Evolutionary conservation across 1,140 invertebrate species (phyloP), one percentile per base, ranked within the genome.

Genomic region (Gonioctena quinquepunctata): DNA sequence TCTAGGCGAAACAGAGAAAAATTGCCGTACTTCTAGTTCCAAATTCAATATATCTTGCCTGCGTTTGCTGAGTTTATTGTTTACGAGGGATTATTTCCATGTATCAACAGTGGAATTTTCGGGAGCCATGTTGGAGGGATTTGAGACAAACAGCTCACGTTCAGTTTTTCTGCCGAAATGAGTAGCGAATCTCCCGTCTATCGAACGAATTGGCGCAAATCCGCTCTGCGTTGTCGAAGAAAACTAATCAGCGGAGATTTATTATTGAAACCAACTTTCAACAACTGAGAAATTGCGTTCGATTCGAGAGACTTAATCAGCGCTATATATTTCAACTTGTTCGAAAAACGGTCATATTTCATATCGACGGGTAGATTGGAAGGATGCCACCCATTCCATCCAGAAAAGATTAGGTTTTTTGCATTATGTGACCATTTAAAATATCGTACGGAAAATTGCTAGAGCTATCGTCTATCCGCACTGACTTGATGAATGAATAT

Each of bases 191-290:
- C 33, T 42, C 16, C 16, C 33, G 33, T 42, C n/a, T n/a, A n/a
- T n/a, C n/a, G n/a, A n/a, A n/a, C 33, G 33, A 42, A 0, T 42
- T n/a, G 33, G 33, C 33, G 11, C 33, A 42, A 42, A 42, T 42
- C 33, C 33, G 33, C 16, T 42, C 13, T n/a, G 52, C 25, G 59
- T 28, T 33, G 13, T 28, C 28, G 26, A 61, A 61, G 59, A 61
- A 61, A 61, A 61, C 59, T 61, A 61, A 61, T 61, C 59, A 28
- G 26, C 27, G 21, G 26, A 61, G 59, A 61, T 61, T 61, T 61
- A 61, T 61, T 61, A 61, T 61, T 61, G 59, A 61, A 61, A 61
- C 13, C 59, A 61, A 61, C 59, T 61, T 61, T 61, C 18, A 61
- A 61, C 59, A 33, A 61, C 59, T 61, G 59, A 61, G 59, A 61